phyloP scores from a whole-genome alignment of 2,888 invertebrate species.

The Lithophane semibrunnea region DNA sequence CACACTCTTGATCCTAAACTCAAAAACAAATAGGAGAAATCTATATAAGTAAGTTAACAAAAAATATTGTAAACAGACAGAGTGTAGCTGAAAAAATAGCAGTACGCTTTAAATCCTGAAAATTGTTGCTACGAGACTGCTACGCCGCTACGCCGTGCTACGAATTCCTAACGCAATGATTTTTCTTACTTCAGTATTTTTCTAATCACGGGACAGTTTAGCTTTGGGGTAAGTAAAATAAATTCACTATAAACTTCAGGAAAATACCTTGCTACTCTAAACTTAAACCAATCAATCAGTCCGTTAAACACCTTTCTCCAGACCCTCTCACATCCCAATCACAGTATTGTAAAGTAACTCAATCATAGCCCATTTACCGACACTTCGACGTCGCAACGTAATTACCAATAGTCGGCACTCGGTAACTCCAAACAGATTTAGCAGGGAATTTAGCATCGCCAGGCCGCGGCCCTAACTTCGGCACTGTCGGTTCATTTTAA shows the following conservation, averaged over 20 bases:
- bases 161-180: neutral
- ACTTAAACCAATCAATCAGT: slow-evolving; percentile 19
- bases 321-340: slow-evolving; percentile 27
- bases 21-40: neutral
- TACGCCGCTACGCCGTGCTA: slow-evolving; percentile 6
- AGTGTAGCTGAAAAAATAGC: neutral
- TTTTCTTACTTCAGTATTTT: no score
- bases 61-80: neutral
- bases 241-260: neutral
- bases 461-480: slow-evolving; percentile 71
- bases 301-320: slow-evolving; percentile 27
- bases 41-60: neutral
- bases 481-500: slow-evolving; percentile 77
- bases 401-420: slow-evolving; percentile 60
- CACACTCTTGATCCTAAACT: neutral
- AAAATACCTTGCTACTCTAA: neutral
- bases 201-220: no score
- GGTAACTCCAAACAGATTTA: slow-evolving; percentile 68
- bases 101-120: neutral
- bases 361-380: slow-evolving; percentile 61
- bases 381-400: slow-evolving; percentile 58
- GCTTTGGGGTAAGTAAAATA: neutral
- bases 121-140: slow-evolving; percentile 12
- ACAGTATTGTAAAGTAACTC: slow-evolving; percentile 55
- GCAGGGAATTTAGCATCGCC: slow-evolving; percentile 64